Percentiles rank a stretch among this genome's conserved stretches.
Evolutionary conservation across 1,140 invertebrate genomes (phyloP).

Genomic region (Rhagoletis zephyria): DNA sequence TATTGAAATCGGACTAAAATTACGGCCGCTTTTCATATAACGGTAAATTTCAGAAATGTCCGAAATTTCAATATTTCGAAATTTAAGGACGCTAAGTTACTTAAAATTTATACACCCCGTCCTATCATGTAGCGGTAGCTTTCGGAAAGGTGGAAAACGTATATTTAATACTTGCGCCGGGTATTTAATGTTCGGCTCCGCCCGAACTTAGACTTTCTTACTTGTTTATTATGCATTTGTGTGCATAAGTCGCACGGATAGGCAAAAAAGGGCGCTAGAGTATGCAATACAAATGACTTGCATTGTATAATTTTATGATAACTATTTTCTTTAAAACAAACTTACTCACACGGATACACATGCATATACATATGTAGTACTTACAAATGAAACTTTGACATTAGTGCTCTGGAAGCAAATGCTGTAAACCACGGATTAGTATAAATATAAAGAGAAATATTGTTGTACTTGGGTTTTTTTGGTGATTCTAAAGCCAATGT

Average conservation of each 20-base stretch:
- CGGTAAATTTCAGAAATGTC: no score
- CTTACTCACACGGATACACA: not conserved
- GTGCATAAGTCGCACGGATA: not conserved
- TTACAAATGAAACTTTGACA: not conserved
- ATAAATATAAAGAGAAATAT: not conserved
- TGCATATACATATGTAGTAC: not conserved
- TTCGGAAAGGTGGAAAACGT: no score
- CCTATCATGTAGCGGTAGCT: no score
- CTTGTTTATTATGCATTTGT: conserved; percentile 25
- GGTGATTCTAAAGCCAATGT: not conserved
- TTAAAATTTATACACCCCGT: no score
- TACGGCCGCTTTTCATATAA: no score
- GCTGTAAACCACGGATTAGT: not conserved
- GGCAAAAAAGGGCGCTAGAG: not conserved
- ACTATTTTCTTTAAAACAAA: not conserved
- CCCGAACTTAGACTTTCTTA: no score
- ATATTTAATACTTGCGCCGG: no score
- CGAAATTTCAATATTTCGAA: no score
- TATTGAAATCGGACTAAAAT: no score
- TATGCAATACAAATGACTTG: not conserved
- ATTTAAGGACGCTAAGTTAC: no score
- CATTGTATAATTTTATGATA: not conserved
- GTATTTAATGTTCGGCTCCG: no score
- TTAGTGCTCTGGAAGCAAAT: not conserved
- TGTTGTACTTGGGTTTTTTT: not conserved